A percentile compares a stretch with the other conserved stretches of the same genome.
Evolutionary conservation across 1,140 invertebrate genomes (phyloP).

Genomic region (Drosophila bocqueti): DNA sequence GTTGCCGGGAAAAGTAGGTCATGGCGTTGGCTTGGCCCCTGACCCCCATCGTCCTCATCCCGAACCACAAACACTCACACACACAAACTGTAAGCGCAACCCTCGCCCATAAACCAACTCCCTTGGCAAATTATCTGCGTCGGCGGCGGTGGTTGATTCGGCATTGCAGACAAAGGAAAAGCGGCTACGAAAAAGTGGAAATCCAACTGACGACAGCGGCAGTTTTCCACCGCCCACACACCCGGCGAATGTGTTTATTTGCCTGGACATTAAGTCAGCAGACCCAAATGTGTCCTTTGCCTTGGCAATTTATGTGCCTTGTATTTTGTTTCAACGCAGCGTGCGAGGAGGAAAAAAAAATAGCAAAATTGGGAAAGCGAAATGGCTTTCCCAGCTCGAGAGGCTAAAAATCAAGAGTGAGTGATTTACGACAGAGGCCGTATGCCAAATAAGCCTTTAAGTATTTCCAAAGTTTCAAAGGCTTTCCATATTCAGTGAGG

Average conservation of each 20-base stretch:
- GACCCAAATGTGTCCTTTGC: slow-evolving; percentile 52
- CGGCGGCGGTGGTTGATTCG: slow-evolving; percentile 73
- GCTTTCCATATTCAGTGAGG: not conserved
- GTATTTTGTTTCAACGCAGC: slow-evolving; percentile 46
- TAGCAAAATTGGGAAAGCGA: slow-evolving; percentile 23
- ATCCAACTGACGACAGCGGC: slow-evolving; percentile 71
- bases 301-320: slow-evolving; percentile 52
- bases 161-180: slow-evolving; percentile 62
- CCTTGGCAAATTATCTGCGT: slow-evolving; percentile 79
- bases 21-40: slow-evolving; percentile 59
- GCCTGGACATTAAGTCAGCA: slow-evolving; percentile 55
- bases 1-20: slow-evolving; percentile 72
- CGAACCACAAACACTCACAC: slow-evolving; percentile 8
- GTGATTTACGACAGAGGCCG: slow-evolving; percentile 17
- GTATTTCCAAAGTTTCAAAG: slow-evolving; percentile 14
- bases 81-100: slow-evolving; percentile 5
- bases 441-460: slow-evolving; percentile 34
- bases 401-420: slow-evolving; percentile 29
- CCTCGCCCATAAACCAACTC: slow-evolving; percentile 42
- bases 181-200: slow-evolving; percentile 53
- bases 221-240: slow-evolving; percentile 30
- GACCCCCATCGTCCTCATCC: slow-evolving; percentile 12
- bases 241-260: slow-evolving; percentile 63
- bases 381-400: slow-evolving; percentile 15
- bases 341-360: not conserved